Evolutionary conservation across 2,113 vertebrate genomes (phyloP).

Genomic region (Penelope pileata): DNA sequence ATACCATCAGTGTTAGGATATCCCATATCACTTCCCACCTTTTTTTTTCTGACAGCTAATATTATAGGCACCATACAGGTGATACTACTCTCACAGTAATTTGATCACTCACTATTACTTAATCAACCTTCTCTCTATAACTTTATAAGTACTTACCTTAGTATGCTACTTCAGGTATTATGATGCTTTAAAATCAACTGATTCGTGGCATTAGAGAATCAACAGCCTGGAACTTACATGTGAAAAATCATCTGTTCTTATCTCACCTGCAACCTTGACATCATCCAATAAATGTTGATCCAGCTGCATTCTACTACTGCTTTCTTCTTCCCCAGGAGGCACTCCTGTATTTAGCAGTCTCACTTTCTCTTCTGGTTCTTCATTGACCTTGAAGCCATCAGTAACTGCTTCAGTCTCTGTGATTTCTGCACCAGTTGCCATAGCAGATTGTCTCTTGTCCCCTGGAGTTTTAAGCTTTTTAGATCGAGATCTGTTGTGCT

Average conservation of each 20-base stretch:
- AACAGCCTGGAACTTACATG: conserved; percentile 61
- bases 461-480: conserved; percentile 87
- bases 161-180: neutral
- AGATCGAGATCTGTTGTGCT: conserved; percentile 83
- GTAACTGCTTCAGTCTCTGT: conserved; percentile 40
- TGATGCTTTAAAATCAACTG: conserved; percentile 56
- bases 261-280: conserved; percentile 81
- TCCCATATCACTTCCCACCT: neutral
- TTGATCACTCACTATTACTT: neutral
- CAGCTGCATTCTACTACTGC: conserved; percentile 72
- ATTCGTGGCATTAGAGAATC: conserved; percentile 69
- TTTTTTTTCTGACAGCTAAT: neutral
- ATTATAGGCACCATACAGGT: neutral
- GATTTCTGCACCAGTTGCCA: conserved; percentile 65
- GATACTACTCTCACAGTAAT: neutral
- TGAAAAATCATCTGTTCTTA: conserved; percentile 78
- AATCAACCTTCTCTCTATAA: neutral
- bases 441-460: conserved; percentile 74
- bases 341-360: conserved; percentile 51
- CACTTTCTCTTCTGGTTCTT: conserved; percentile 68
- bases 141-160: neutral
- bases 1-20: neutral
- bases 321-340: conserved; percentile 53
- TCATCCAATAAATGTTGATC: conserved; percentile 81
- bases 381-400: conserved; percentile 68